A percentile compares a stretch with the other conserved stretches of the same genome.
These are phyloP conservation scores for Cassiopea xamachana DNA, from an alignment of 30 jellyfish, hydroid and myxozoan genomes.

Conservation along the genomic window DNA sequence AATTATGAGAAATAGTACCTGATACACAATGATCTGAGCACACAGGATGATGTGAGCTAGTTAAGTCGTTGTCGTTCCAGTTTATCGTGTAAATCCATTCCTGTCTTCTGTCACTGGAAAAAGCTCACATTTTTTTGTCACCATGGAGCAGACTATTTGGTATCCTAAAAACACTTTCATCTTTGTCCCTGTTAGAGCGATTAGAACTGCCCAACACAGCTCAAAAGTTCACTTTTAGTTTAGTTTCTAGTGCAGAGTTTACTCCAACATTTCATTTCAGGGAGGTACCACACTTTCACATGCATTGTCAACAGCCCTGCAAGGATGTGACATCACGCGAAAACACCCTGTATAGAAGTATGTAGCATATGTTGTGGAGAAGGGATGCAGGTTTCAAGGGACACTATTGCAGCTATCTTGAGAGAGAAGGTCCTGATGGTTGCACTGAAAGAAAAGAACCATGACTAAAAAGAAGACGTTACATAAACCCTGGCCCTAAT, in stretches of 20 bases:
- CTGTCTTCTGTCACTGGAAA: constrained; percentile 14
- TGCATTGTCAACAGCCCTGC: not conserved
- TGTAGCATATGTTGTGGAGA: no score
- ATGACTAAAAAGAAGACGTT: no score
- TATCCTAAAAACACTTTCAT: constrained; percentile 19
- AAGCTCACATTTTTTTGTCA: not conserved
- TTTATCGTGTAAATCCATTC: constrained; percentile 11
- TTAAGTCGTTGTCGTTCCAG: constrained; percentile 17
- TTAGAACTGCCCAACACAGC: constrained; percentile 30
- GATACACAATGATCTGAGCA: constrained; percentile 43
- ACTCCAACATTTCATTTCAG: not conserved
- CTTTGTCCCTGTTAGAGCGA: constrained; percentile 24
- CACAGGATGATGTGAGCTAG: constrained; percentile 31
- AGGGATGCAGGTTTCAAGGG: no score
- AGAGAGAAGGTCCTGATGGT: no score
- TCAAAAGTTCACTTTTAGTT: constrained; percentile 17
- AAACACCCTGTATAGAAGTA: no score
- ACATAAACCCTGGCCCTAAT: no score
- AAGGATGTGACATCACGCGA: no score
- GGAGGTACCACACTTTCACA: not conserved
- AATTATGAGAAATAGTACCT: constrained; percentile 7
- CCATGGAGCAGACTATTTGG: constrained; percentile 23
- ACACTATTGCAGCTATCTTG: no score
- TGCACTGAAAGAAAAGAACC: no score
- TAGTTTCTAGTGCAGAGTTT: not conserved